Base-by-base conservation (phyloP, 2,888 invertebrate species). In the Drosophila recens region DNA sequence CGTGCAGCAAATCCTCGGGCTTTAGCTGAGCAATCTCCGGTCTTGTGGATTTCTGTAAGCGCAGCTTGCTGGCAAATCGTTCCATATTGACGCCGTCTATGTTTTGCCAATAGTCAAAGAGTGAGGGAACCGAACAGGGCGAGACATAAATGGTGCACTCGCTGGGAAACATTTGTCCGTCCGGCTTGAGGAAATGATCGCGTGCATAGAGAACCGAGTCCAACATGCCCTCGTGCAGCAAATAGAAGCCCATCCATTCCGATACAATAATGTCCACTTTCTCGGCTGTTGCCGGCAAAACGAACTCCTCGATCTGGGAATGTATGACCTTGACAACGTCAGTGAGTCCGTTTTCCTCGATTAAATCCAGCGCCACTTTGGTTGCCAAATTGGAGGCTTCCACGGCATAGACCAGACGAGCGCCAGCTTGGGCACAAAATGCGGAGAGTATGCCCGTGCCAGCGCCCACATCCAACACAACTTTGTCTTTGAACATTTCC, bases 171-270 rank as follows among this genome's bases (percentile, higher is more conserved):
- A 97, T 94, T 4, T 94, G 90, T 0, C 97, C 97, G 23, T 94
- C 93, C 83, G 95, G 93, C 87, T 95, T 96, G 0, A 98, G 93
- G 92, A 96, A 97, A 73, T 94, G 95, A 90, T 98, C 97, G 81
- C 97, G 94, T 0, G 98, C 98, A 82, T 93, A 93, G 11, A 98
- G 93, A 3, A 99, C 96, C 0, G 98, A 97, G 91, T 98, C 97
- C 59, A 99, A 92, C 99, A 99, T 99, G 8, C 97, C 98, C 93
- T 99, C 98, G 90, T 98, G 98, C 15, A 99, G 93, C 36, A 99
- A 93, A 93, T 98, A 98, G 92, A 98, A 98, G 0, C 98, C 98
- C 98, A 99, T 99, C 98, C 98, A 99, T 93, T 99, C 98, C 0
- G 98, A 98, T 5, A 99, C 95, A 74, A 99, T 97, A 10, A 97